Evolutionary conservation across 2,888 invertebrate species (phyloP), one percentile per base, ranked within the genome.

Genomic region (Amitus sp.): DNA sequence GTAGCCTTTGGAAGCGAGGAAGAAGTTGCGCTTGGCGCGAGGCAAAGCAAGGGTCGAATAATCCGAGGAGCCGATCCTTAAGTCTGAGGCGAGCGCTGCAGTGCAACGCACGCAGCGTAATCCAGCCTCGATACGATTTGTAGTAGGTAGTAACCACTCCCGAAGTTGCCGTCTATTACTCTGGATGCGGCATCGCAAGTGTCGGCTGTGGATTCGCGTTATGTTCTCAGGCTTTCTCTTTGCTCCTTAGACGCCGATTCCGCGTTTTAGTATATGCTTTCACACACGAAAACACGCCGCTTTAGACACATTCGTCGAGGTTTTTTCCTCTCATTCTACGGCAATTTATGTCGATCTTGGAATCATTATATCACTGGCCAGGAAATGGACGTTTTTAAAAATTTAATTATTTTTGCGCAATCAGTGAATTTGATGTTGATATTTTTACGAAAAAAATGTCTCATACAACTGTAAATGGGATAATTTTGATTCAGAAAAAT

Each of bases 161-260:
- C 65, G 55, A 65, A 62, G 65, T 65, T 58, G 58, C 55, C 65
- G 55, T 65, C 65, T 65, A 62, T 62, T 72, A 73, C 69, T 72
- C 70, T 73, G 71, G 72, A 74, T 73, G 60, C 59, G 61, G 69
- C 60, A 59, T 62, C 57, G 65, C 63, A 59, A 64, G 56, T 61
- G 62, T 52, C 68, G 68, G 62, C 43, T 53, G 56, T 62, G 56
- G 59, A 28, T 48, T 61, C 65, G 68, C 68, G 73, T 73, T 73
- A 73, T 73, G 78, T 80, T 80, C 80, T 80, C 81, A 80, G 80
- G 80, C 81, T 81, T 80, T 80, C 80, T 81, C 80, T 78, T 80
- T 79, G 77, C 79, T 80, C 79, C 75, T 73, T 75, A 75, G 74
- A 76, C 76, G 76, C 75, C 70, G 73, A 76, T 74, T 71, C 73